These are phyloP conservation scores for Corvus cornix DNA, from an alignment of 2,113 vertebrate species.

Conservation along the genomic window DNA sequence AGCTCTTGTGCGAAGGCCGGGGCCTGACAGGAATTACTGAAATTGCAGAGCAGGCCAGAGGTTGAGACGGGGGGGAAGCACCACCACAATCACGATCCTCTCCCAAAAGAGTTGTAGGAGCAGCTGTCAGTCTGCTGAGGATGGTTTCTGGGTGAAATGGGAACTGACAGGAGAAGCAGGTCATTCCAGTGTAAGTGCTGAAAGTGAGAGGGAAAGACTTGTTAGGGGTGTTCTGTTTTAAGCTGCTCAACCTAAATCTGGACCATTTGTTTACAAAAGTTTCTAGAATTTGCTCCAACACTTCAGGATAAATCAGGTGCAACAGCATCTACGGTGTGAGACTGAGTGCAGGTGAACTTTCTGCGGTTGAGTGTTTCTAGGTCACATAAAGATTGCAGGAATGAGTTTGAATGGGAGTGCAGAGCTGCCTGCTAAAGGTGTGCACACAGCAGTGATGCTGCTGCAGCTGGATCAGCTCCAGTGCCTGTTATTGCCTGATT, in stretches of 20 bases:
- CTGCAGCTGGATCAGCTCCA: not conserved
- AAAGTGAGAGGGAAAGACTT: not conserved
- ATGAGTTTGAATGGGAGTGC: not conserved
- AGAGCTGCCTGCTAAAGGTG: not conserved
- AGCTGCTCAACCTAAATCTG: not conserved
- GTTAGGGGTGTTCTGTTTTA: not conserved
- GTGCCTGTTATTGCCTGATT: not conserved
- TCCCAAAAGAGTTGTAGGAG: not conserved
- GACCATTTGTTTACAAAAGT: not conserved
- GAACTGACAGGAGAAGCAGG: not conserved
- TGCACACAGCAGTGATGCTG: not conserved
- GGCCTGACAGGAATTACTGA: not conserved
- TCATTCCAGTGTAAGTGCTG: not conserved
- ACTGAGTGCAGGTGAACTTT: not conserved
- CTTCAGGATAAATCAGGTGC: not conserved
- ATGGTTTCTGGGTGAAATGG: not conserved
- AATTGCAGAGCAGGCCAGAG: not conserved
- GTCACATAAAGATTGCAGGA: not conserved
- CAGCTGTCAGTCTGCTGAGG: not conserved
- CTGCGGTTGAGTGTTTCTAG: not conserved
- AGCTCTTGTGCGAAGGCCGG: not conserved
- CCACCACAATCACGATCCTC: rapidly evolving
- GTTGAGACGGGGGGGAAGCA: not conserved
- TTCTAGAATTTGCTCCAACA: not conserved
- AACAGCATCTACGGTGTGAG: not conserved